Conservation (phyloP, 2,113 vertebrate genomes). For the Colinus virginianus region DNA sequence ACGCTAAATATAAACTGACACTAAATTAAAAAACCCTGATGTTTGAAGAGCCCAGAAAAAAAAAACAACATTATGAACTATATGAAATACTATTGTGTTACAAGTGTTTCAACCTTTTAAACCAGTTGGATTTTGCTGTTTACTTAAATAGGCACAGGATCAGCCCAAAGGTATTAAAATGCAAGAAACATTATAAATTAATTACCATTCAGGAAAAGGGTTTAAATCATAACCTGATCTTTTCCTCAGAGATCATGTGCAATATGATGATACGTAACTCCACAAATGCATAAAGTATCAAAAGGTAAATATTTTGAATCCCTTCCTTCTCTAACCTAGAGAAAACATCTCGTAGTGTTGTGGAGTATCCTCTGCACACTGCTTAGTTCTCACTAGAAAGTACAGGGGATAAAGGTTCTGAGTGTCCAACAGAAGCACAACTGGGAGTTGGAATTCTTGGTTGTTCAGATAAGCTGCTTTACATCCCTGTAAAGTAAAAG, state of each 20-base stretch:
- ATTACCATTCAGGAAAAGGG: not conserved
- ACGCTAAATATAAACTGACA: not conserved
- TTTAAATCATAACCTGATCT: not conserved
- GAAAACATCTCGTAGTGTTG: not conserved
- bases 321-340: not conserved
- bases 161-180: conserved; percentile 2
- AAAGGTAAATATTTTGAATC: not conserved
- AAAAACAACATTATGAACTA: not conserved
- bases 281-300: not conserved
- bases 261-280: not conserved
- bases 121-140: not conserved
- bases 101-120: not conserved
- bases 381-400: not conserved
- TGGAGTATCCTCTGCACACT: not conserved
- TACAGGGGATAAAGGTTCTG: not conserved
- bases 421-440: not conserved
- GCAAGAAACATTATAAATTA: not conserved
- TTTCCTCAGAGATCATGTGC: not conserved
- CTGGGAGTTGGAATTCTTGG: not conserved
- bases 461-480: not conserved
- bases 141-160: not conserved
- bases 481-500: not conserved
- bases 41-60: not conserved
- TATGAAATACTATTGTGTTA: not conserved
- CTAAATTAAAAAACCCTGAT: not conserved